phyloP scores from a whole-genome alignment of 2,797 vertebrate species.

The Parambassis ranga region DNA sequence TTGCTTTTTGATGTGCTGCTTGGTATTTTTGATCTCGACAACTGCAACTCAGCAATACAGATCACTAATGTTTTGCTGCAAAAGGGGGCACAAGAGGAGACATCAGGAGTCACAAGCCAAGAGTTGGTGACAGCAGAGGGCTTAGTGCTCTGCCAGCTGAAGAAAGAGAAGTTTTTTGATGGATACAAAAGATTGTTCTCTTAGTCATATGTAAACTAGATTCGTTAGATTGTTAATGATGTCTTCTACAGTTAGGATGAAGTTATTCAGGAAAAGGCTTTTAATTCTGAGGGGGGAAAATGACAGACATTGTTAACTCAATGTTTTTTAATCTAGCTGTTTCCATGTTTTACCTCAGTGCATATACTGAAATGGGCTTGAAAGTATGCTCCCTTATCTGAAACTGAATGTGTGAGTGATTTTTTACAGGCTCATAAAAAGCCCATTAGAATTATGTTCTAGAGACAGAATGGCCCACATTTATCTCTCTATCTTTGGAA shows the following conservation, averaged over 20 bases:
- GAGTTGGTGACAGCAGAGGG: not conserved
- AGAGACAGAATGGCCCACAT: slow-evolving; percentile 7
- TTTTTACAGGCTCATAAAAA: slow-evolving; percentile 37
- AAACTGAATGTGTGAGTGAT: slow-evolving; percentile 47
- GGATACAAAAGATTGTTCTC: slow-evolving; percentile 6
- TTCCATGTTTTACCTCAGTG: slow-evolving; percentile 35
- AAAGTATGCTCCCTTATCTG: slow-evolving; percentile 59
- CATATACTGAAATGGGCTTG: slow-evolving; percentile 47
- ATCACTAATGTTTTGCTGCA: slow-evolving; percentile 24
- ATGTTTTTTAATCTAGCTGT: slow-evolving; percentile 42
- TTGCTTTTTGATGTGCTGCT: slow-evolving; percentile 65
- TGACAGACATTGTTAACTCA: slow-evolving; percentile 1
- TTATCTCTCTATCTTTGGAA: not conserved
- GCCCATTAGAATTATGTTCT: slow-evolving; percentile 7
- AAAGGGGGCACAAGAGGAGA: slow-evolving; percentile 5
- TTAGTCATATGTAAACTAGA: not conserved
- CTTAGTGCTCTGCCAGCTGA: not conserved
- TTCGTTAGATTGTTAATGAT: slow-evolving; percentile 9
- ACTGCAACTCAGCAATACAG: slow-evolving; percentile 41
- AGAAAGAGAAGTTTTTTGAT: not conserved
- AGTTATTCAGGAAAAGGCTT: slow-evolving; percentile 3
- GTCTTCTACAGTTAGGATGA: too few relatives aligned
- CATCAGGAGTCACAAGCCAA: not conserved
- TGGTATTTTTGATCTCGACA: slow-evolving; percentile 46
- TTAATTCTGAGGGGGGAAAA: slow-evolving; percentile 1